Conservation (phyloP, 2,113 vertebrate genomes). For the Calidris pygmaea region DNA sequence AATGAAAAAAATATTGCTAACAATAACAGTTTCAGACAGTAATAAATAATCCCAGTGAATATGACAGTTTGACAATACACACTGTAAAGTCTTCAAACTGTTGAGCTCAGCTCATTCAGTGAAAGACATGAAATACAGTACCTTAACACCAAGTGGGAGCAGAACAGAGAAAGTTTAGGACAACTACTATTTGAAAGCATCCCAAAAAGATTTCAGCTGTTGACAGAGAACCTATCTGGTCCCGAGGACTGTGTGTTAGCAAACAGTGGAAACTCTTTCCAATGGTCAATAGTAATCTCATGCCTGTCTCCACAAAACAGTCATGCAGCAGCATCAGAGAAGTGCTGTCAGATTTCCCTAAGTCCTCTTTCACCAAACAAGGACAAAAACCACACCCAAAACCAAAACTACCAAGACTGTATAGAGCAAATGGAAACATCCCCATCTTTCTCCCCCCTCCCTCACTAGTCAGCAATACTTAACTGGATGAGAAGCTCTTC, state of each 20-base stretch:
- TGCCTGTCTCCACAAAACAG: background rate
- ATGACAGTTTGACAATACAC: background rate
- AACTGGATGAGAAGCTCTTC: background rate
- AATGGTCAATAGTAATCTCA: background rate
- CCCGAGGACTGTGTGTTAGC: background rate
- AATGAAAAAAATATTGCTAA: background rate
- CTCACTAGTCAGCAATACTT: background rate
- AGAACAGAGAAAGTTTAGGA: background rate
- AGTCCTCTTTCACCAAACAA: background rate
- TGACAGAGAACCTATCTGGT: background rate
- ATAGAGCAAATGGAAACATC: no score
- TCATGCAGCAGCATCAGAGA: background rate
- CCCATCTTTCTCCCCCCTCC: background rate
- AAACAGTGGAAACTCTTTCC: background rate
- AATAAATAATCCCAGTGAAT: background rate
- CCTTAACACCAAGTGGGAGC: background rate
- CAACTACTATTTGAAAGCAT: background rate
- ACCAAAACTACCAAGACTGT: background rate
- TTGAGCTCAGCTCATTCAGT: background rate
- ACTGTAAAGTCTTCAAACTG: background rate
- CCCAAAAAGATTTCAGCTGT: background rate
- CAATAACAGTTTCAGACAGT: background rate
- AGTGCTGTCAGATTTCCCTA: background rate
- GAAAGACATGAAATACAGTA: background rate
- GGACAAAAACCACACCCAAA: background rate